These are phyloP conservation scores for Sebastolobus altivelis DNA, from an alignment of 2,797 vertebrate genomes.

Conservation along the genomic window DNA sequence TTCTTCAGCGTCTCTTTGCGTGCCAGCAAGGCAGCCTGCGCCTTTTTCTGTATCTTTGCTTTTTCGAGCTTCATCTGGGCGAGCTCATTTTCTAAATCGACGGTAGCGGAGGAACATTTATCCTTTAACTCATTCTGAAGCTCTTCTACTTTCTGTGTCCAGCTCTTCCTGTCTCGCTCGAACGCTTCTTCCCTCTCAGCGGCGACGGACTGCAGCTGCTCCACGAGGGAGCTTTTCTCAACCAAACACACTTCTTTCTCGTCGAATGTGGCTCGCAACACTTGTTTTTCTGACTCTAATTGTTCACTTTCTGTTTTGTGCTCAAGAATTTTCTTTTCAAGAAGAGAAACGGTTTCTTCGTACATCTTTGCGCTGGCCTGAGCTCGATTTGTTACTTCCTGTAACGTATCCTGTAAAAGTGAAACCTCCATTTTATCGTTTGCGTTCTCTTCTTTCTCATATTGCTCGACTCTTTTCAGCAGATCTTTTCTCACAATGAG, in stretches of 20 bases:
- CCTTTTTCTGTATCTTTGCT: constrained; percentile 84
- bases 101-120: constrained; percentile 34
- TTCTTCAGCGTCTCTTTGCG: constrained; percentile 81
- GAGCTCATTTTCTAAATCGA: constrained; percentile 66
- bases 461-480: constrained; percentile 85
- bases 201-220: constrained; percentile 72
- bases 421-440: constrained; percentile 72
- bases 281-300: constrained; percentile 60
- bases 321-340: constrained; percentile 77
- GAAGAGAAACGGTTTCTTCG: constrained; percentile 68
- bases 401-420: constrained; percentile 73
- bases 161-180: constrained; percentile 71
- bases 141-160: constrained; percentile 77
- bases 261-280: constrained; percentile 67
- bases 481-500: constrained; percentile 89
- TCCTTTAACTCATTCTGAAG: constrained; percentile 64
- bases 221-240: constrained; percentile 78
- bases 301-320: constrained; percentile 68
- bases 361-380: constrained; percentile 67
- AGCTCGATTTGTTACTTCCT: constrained; percentile 73
- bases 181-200: constrained; percentile 70
- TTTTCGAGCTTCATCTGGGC: constrained; percentile 82
- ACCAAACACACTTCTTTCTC: constrained; percentile 78
- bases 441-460: constrained; percentile 80
- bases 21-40: constrained; percentile 83